Evolutionary conservation across 2,113 vertebrate genomes (phyloP).

Genomic region (Hypocryptadius cinnamomeus): DNA sequence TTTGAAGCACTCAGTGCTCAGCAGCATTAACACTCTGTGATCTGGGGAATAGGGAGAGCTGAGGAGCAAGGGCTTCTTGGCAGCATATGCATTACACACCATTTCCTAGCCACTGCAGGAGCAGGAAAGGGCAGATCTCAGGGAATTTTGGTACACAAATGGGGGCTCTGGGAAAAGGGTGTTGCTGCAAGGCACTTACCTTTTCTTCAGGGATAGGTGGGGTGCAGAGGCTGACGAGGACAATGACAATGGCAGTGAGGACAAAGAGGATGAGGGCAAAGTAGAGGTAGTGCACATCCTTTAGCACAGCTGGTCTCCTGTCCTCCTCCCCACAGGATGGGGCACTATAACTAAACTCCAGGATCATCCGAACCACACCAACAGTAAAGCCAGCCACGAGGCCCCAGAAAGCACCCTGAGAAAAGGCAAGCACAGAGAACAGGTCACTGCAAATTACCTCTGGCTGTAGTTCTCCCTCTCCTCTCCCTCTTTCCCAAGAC

Average conservation of each 20-base stretch:
- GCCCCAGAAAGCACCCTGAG: conserved; percentile 95
- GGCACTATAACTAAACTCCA: conserved; percentile 78
- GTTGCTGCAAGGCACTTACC: conserved; percentile 62
- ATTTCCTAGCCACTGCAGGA: not conserved
- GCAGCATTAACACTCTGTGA: conserved; percentile 13
- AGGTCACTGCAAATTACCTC: not conserved
- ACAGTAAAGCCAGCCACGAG: conserved; percentile 81
- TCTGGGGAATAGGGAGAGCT: not conserved
- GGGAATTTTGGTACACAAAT: not conserved
- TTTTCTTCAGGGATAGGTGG: conserved; percentile 77
- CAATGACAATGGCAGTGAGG: conserved; percentile 71
- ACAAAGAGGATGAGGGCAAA: conserved; percentile 85
- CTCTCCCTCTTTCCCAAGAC: not conserved
- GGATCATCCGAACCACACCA: conserved; percentile 79
- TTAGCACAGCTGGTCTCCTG: conserved; percentile 77
- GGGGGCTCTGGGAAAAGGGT: not conserved
- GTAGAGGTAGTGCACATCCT: conserved; percentile 89
- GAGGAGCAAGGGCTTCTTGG: not conserved
- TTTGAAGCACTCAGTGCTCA: not conserved
- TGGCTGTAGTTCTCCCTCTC: not conserved
- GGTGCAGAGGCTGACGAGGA: conserved; percentile 79
- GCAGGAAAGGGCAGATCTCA: not conserved
- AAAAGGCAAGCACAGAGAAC: not conserved
- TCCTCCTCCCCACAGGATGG: conserved; percentile 86
- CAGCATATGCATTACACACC: not conserved